A percentile compares a stretch with the other conserved stretches of the same genome.
These are phyloP conservation scores for Eilema griseolum DNA, from an alignment of 2,888 invertebrate genomes.

Conservation along the genomic window DNA sequence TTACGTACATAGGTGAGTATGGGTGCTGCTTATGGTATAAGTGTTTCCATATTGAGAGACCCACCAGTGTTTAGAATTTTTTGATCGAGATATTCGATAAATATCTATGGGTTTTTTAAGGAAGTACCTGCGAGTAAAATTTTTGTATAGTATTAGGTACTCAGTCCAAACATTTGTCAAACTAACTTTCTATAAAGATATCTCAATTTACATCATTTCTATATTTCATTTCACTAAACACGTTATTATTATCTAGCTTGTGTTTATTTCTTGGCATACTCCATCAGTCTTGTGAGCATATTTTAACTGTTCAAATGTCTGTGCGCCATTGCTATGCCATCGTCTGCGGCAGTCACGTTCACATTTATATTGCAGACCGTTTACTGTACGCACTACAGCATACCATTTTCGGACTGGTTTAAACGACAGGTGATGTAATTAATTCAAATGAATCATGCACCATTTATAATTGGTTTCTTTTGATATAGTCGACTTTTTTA, in stretches of 20 bases:
- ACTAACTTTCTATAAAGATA: too few species aligned
- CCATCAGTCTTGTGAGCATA: not conserved
- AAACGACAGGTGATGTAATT: slow-evolving; percentile 41
- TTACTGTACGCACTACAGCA: slow-evolving; percentile 36
- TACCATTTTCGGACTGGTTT: slow-evolving; percentile 44
- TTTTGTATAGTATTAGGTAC: too few species aligned
- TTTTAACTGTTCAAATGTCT: not conserved
- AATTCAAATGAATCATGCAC: slow-evolving; percentile 40
- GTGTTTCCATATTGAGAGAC: not conserved
- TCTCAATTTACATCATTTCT: too few species aligned
- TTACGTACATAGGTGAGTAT: not conserved
- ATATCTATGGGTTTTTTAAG: too few species aligned
- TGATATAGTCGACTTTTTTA: slow-evolving; percentile 10
- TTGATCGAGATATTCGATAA: not conserved
- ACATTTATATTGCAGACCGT: slow-evolving; percentile 36
- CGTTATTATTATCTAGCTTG: not conserved
- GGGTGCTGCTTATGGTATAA: not conserved
- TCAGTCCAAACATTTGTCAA: too few species aligned
- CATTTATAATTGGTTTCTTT: slow-evolving; percentile 30
- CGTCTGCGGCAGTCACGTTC: slow-evolving; percentile 40
- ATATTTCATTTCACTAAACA: not conserved
- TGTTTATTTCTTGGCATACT: not conserved
- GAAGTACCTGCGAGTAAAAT: too few species aligned
- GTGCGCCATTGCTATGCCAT: slow-evolving; percentile 17
- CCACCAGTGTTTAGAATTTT: not conserved